Conservation (phyloP, 2,888 invertebrate species). For the Folsomia manolachei region DNA sequence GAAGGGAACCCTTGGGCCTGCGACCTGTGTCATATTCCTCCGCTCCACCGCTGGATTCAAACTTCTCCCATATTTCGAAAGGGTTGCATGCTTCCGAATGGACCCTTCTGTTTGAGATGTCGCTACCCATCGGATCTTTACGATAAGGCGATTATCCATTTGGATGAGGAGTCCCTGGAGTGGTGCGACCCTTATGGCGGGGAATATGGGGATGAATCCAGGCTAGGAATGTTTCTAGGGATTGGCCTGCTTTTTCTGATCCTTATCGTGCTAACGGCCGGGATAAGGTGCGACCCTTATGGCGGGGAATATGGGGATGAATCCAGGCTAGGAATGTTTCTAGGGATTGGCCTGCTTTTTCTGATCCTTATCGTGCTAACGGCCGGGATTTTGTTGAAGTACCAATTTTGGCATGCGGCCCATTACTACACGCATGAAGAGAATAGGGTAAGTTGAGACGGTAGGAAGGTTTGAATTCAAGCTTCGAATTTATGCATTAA, state of each 20-base stretch:
- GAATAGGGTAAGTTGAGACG: conserved; percentile 54
- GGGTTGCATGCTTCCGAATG: conserved; percentile 19
- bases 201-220: conserved; percentile 59
- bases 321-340: conserved; percentile 59
- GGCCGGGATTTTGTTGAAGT: conserved; percentile 54
- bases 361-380: conserved; percentile 59
- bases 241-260: conserved; percentile 58
- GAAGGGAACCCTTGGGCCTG: conserved; percentile 67
- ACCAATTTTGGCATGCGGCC: conserved; percentile 65
- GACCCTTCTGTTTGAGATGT: conserved; percentile 30
- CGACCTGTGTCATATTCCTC: conserved; percentile 63
- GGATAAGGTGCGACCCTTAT: conserved; percentile 52
- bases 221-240: conserved; percentile 60
- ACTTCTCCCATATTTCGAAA: conserved; percentile 18
- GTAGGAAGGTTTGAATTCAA: not conserved
- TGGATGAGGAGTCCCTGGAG: conserved; percentile 50
- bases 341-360: conserved; percentile 59
- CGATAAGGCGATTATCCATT: conserved; percentile 19
- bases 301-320: conserved; percentile 57
- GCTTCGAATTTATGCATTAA: not conserved
- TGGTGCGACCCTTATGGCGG: conserved; percentile 35
- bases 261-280: conserved; percentile 57
- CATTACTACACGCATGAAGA: conserved; percentile 78
- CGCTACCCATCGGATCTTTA: conserved; percentile 19
- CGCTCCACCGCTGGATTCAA: conserved; percentile 42